Conservation (phyloP, 2,113 vertebrate species). For the Microtus oregoni region DNA sequence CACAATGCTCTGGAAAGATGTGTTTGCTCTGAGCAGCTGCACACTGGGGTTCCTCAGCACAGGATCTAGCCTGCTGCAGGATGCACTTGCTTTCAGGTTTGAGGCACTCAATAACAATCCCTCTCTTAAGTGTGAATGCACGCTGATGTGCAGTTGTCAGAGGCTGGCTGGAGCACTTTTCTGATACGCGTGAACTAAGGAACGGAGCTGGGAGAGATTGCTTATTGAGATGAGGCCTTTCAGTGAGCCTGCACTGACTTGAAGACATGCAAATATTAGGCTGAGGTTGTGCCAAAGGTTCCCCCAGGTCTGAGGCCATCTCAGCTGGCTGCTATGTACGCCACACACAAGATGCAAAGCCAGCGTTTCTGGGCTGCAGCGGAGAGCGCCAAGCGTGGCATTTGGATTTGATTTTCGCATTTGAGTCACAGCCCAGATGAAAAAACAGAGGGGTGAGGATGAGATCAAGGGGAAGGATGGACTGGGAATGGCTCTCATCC, state of each 20-base stretch:
- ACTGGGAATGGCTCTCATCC: not conserved
- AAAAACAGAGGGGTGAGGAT: constrained; percentile 8
- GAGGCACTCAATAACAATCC: not conserved
- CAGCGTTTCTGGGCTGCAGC: constrained; percentile 28
- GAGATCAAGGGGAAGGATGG: constrained; percentile 1
- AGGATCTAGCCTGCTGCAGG: not conserved
- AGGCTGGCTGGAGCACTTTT: not conserved
- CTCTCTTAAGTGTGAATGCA: constrained; percentile 1
- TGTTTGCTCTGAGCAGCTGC: not conserved
- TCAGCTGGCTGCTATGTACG: not conserved
- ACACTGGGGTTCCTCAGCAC: not conserved
- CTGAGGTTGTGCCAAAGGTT: not conserved
- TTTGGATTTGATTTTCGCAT: constrained; percentile 67
- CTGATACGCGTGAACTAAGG: not conserved
- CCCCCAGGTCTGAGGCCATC: constrained; percentile 23
- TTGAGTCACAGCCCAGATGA: constrained; percentile 49
- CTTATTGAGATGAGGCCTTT: not conserved
- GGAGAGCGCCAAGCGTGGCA: constrained; percentile 39
- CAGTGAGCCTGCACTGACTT: constrained; percentile 12
- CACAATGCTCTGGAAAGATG: not conserved
- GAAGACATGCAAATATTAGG: constrained; percentile 42
- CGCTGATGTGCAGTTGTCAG: not conserved
- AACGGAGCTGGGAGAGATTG: not conserved
- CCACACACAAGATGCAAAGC: not conserved
- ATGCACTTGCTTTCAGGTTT: not conserved